Conservation (phyloP, 2,797 vertebrate genomes). For the Cossypha dichroa region DNA sequence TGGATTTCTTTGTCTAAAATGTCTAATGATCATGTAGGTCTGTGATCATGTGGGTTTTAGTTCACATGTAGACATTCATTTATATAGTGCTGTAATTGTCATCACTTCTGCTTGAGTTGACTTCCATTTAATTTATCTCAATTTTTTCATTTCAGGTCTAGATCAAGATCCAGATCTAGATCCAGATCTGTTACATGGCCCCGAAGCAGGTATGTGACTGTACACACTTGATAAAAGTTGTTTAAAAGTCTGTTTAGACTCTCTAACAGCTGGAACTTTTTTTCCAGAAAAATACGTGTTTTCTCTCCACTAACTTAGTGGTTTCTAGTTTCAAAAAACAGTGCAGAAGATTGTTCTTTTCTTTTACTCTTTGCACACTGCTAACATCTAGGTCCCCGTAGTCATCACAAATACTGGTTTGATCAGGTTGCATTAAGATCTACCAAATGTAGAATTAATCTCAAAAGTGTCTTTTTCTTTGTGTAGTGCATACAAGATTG, state of each 20-base stretch:
- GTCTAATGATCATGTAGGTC: rapidly evolving
- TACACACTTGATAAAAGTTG: not conserved
- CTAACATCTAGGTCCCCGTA: rapidly evolving
- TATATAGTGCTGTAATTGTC: not conserved
- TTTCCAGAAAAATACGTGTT: not conserved
- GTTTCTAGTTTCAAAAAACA: not conserved
- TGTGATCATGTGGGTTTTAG: not conserved
- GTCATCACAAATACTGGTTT: not conserved
- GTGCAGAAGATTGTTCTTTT: not conserved
- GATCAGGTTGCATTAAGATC: not conserved
- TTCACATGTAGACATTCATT: rapidly evolving
- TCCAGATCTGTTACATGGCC: slow-evolving; percentile 83
- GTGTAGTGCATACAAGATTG: rapidly evolving
- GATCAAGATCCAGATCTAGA: slow-evolving; percentile 82
- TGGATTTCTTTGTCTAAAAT: not conserved
- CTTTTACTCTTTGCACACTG: not conserved
- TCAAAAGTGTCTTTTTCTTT: not conserved
- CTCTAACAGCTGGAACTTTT: not conserved
- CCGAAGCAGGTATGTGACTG: slow-evolving; percentile 79
- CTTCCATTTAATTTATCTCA: not conserved
- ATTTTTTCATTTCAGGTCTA: slow-evolving; percentile 65
- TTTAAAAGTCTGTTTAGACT: not conserved
- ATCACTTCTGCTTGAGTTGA: not conserved
- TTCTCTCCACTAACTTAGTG: not conserved
- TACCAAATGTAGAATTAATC: not conserved